These are phyloP conservation scores for Scotopteryx bipunctaria DNA, from an alignment of 2,888 invertebrate species.

Conservation along the genomic window DNA sequence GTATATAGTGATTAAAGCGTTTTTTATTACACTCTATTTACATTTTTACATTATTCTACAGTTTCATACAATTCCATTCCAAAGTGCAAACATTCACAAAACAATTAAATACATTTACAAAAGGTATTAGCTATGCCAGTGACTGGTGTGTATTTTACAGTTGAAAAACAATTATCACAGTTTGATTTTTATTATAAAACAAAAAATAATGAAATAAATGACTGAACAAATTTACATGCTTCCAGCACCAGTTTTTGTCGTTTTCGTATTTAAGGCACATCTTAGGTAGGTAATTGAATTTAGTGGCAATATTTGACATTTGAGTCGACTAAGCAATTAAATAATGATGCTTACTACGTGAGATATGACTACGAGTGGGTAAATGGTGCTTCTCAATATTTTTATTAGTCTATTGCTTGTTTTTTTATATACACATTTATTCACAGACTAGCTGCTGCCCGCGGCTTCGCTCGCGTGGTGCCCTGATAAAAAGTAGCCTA, in stretches of 20 bases:
- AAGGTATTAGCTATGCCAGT: neutral
- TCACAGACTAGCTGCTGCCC: too few species aligned
- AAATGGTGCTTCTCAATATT: too few species aligned
- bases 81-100: constrained; percentile 19
- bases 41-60: constrained; percentile 24
- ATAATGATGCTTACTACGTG: too few species aligned
- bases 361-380: too few species aligned
- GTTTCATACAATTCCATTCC: constrained; percentile 16
- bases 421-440: too few species aligned
- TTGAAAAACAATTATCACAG: constrained; percentile 20
- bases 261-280: neutral
- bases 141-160: constrained; percentile 15
- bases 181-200: constrained; percentile 12
- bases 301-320: too few species aligned
- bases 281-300: too few species aligned
- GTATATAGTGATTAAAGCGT: constrained; percentile 5
- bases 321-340: too few species aligned
- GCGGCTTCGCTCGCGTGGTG: too few species aligned
- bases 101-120: constrained; percentile 16
- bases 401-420: too few species aligned
- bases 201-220: neutral
- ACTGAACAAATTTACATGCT: neutral
- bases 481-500: too few species aligned
- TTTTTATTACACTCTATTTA: constrained; percentile 22
- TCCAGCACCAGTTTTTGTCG: neutral